A percentile compares a stretch with the other conserved stretches of the same genome.
These are phyloP conservation scores for Limnodromus scolopaceus DNA, from an alignment of 2,797 vertebrate species.

Conservation along the genomic window DNA sequence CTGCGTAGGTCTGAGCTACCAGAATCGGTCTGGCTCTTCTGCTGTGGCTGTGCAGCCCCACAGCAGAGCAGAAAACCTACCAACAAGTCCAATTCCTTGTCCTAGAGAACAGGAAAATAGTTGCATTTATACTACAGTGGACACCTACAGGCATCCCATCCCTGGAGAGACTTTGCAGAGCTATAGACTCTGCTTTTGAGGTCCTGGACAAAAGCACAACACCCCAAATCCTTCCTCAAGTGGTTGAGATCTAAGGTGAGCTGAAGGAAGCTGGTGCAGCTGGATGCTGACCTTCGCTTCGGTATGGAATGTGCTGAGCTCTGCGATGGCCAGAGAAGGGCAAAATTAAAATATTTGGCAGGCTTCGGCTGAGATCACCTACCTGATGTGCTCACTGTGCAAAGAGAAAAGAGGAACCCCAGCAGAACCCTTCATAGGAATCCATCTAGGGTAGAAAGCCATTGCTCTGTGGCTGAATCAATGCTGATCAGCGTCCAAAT, in stretches of 20 bases:
- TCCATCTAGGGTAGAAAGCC: neutral
- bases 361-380: conserved; percentile 18
- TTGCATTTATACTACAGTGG: neutral
- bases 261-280: neutral
- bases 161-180: neutral
- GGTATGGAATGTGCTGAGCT: conserved; percentile 3
- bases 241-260: neutral
- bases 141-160: neutral
- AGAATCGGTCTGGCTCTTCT: neutral
- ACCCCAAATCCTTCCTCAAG: neutral
- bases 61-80: neutral
- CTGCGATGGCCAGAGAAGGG: neutral
- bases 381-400: neutral
- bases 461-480: neutral
- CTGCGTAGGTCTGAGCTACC: neutral
- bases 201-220: neutral
- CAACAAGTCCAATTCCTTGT: neutral
- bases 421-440: neutral
- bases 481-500: neutral
- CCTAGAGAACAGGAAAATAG: neutral
- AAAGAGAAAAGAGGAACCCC: conserved; percentile 13
- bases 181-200: neutral
- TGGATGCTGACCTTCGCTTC: neutral
- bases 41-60: neutral
- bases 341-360: conserved; percentile 44